phyloP scores from a whole-genome alignment of 2,888 invertebrate genomes.

The Plebejus argus region DNA sequence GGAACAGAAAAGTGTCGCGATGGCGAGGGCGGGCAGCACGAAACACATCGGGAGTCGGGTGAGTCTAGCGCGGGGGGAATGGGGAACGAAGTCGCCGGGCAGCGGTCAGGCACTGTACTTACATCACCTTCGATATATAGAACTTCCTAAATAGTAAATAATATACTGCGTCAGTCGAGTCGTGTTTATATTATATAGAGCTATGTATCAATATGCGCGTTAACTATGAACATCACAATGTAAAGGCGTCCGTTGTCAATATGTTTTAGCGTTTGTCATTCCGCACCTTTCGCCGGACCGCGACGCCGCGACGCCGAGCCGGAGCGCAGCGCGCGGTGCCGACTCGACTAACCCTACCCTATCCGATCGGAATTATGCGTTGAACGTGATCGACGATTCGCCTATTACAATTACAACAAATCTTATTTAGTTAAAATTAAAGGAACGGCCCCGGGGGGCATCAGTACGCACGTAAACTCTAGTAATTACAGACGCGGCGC shows the following conservation, averaged over 20 bases:
- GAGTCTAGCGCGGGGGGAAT: conserved; percentile 55
- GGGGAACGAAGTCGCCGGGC: conserved; percentile 62
- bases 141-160: conserved; percentile 47
- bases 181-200: conserved; percentile 56
- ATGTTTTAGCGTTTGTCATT: conserved; percentile 68
- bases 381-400: conserved; percentile 74
- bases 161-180: conserved; percentile 59
- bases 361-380: conserved; percentile 77
- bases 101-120: conserved; percentile 61
- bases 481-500: conserved; percentile 59
- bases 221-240: conserved; percentile 77
- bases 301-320: conserved; percentile 70
- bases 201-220: conserved; percentile 72
- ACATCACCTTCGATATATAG: conserved; percentile 54
- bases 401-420: conserved; percentile 76
- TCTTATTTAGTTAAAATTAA: conserved; percentile 55
- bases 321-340: conserved; percentile 75
- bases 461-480: conserved; percentile 65
- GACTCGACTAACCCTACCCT: conserved; percentile 81
- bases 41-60: conserved; percentile 41
- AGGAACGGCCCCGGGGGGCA: conserved; percentile 55
- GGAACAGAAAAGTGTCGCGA: conserved; percentile 56
- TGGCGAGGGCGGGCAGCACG: conserved; percentile 37
- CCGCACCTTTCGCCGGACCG: conserved; percentile 73
- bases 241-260: conserved; percentile 63